Base-by-base conservation (phyloP, 2,797 vertebrate species). In the Notolepis coatsorum region DNA sequence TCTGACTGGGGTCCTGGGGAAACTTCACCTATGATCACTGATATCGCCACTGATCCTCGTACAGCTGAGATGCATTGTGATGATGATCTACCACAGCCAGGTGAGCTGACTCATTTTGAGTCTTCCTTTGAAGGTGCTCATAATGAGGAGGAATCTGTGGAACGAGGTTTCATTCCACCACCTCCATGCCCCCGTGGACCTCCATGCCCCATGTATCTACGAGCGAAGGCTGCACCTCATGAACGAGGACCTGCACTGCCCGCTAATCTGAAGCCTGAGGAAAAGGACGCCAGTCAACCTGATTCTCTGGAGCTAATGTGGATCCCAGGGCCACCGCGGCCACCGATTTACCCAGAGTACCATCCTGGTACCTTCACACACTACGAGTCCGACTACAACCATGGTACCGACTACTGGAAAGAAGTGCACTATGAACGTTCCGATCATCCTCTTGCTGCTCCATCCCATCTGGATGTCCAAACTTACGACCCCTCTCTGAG, bases 131-230 rank as follows among this genome's bases (percentile, higher is more conserved):
- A 82, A 2, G 12, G 61, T 31, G 78, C 75, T 8, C 28, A 23
- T 51, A 24, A 41, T 3, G 66, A 74, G 7, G 3, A 13, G 38
- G 77, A 85, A 77, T 64, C 45, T 0, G 67, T 73, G 50, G 42
- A 54, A 2, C 4, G 52, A n/a, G 28, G 17, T 0, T 20, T 15
- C 1, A 0, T 10, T 5, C 53, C 25, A 2, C 2, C 0, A 0
- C 37, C 25, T 21, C 35, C 15, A 1, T 4, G 2, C n/a, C n/a
- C n/a, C n/a, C n/a, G n/a, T n/a, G n/a, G n/a, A n/a, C n/a, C n/a
- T n/a, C n/a, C n/a, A n/a, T n/a, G n/a, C n/a, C n/a, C n/a, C n/a
- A n/a, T n/a, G n/a, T n/a, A n/a, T 37, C 15, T n/a, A 31, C 0
- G 2, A 6, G 2, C 30, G 7, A 2, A 31, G 10, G 30, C 30